phyloP scores from a whole-genome alignment of 1,140 invertebrate genomes.

The Nylanderia fulva region DNA sequence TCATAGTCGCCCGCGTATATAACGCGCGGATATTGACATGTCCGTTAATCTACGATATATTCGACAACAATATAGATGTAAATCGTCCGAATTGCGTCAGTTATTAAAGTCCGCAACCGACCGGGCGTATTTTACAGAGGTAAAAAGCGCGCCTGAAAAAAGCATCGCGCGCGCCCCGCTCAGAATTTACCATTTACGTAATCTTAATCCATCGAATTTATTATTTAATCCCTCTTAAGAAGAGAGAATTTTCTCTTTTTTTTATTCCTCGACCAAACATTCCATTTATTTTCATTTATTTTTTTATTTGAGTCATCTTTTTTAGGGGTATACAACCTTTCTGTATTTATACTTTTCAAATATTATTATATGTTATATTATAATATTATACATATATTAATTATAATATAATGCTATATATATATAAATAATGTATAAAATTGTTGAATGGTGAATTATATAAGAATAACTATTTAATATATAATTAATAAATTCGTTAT shows the following conservation, averaged over 20 bases:
- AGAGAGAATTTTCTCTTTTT: neutral
- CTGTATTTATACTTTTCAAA: no score
- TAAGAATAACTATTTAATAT: no score
- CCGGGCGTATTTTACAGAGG: neutral
- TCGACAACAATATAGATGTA: constrained; percentile 26
- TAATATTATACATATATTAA: no score
- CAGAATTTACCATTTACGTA: neutral
- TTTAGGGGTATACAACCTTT: no score
- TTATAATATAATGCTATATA: no score
- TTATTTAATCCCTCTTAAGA: neutral
- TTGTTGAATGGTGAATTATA: no score
- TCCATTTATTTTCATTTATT: neutral
- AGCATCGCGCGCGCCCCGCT: no score
- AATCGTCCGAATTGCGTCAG: neutral
- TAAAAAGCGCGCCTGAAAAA: neutral
- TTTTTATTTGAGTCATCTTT: neutral
- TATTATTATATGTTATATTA: no score
- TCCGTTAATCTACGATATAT: constrained; percentile 27
- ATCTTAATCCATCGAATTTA: constrained; percentile 16
- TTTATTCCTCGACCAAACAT: neutral
- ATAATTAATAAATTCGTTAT: no score
- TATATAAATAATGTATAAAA: no score
- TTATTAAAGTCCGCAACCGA: neutral
- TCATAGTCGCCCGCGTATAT: neutral
- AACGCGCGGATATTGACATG: constrained; percentile 27